Base-by-base conservation (phyloP, 1,140 invertebrate species). In the Megalonaias nervosa region DNA sequence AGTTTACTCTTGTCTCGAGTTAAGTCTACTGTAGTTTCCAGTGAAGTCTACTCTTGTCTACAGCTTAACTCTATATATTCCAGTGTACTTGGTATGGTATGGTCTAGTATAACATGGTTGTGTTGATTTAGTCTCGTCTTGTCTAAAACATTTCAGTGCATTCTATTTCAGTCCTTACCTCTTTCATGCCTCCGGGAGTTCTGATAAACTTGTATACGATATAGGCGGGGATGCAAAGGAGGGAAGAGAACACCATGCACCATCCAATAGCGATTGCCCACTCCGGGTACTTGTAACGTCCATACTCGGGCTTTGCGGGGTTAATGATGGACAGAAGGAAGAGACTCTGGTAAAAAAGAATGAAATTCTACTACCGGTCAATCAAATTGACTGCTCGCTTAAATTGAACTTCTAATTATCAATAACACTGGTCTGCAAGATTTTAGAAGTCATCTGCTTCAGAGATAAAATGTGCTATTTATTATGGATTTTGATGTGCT, bases 211-310 rank as follows among this genome's bases (percentile, higher is more conserved):
- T 88, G 83, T 92, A 93, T 13, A 94, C 74, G 12, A 92, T 89
- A 82, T 93, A 93, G 19, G 91, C 83, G 4, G 94, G 94, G 72
- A 94, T 93, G 73, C 91, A 93, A 0, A 93, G 75, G 75, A 94
- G 91, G 6, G 94, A 94, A 9, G 91, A 85, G 4, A 90, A 80
- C 58, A 93, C 94, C 16, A 93, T 92, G 4, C 88, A 74, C 94
- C 94, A 95, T n/a, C 94, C 94, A 19, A 94, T 67, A 1, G 71
- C 79, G 19, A 93, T 87, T 0, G 93, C 93, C 94, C 94, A 95
- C 15, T 82, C 65, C 0, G 94, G 94, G 84, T 93, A 94, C 0
- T 69, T 67, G 55, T 92, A 90, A 5, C 88, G 90, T 0, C 85
- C 86, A 69, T 88, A 88, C 15, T 74, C 19, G 3, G 85, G 85